Conservation (phyloP, 2,888 invertebrate genomes). For the Pseudococcus longispinus region DNA sequence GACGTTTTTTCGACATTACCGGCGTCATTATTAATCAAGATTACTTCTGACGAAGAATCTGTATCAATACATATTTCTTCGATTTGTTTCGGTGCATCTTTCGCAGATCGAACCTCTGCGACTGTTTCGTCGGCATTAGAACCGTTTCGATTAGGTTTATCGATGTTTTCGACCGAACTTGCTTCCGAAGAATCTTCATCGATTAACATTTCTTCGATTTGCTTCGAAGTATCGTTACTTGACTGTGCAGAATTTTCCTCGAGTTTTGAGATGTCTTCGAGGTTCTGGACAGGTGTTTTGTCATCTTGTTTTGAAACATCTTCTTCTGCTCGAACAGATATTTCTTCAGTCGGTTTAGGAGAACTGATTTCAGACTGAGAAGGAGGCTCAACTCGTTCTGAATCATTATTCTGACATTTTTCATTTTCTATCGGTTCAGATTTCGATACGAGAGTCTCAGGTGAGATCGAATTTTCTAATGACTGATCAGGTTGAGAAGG, state of each 20-base stretch:
- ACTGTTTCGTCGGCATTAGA: neutral
- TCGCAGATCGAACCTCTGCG: neutral
- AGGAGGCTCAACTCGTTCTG: neutral
- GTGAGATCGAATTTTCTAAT: neutral
- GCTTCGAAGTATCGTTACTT: too few relatives aligned
- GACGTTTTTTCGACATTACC: neutral
- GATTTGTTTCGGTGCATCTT: neutral
- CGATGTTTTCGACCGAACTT: neutral
- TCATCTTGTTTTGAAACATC: neutral
- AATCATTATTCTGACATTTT: neutral
- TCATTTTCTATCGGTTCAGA: neutral
- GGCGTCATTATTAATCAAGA: neutral
- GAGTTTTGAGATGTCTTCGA: too few relatives aligned
- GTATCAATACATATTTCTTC: neutral
- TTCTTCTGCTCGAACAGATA: neutral
- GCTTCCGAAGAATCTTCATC: neutral
- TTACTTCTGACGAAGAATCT: neutral
- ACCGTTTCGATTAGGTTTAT: neutral
- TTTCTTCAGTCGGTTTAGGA: neutral
- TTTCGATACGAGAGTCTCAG: neutral
- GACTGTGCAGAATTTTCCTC: too few relatives aligned
- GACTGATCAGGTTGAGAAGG: neutral
- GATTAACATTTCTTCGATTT: neutral
- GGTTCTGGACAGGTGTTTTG: too few relatives aligned
- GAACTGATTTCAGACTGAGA: neutral